Evolutionary conservation across 2,888 invertebrate species (phyloP).

Genomic region (Notodonta ziczac): DNA sequence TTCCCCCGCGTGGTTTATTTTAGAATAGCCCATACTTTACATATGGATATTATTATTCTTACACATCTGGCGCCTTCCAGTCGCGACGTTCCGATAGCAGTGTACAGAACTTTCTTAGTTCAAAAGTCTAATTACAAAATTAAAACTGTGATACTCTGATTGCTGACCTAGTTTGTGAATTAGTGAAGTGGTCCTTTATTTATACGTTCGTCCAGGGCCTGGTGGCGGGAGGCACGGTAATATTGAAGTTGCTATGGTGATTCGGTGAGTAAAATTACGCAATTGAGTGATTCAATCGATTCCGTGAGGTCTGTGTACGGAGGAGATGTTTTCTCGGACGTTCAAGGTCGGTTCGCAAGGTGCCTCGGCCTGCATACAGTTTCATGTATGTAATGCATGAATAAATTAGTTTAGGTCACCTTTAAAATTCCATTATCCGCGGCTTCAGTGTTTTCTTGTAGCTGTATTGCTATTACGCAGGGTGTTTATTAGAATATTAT

Average conservation of each 20-base stretch:
- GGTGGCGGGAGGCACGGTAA: conserved; percentile 57
- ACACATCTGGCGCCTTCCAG: conserved; percentile 66
- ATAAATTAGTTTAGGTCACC: conserved; percentile 27
- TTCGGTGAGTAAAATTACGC: conserved; percentile 50
- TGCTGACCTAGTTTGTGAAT: conserved; percentile 67
- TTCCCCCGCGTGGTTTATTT: conserved; percentile 80
- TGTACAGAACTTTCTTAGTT: conserved; percentile 46
- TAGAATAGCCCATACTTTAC: conserved; percentile 56
- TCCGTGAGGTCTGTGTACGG: conserved; percentile 28
- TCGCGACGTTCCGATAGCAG: conserved; percentile 48
- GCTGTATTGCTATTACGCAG: neutral
- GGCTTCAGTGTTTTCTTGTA: neutral
- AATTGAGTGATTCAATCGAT: conserved; percentile 47
- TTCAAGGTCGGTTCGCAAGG: conserved; percentile 55
- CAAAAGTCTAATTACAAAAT: conserved; percentile 45
- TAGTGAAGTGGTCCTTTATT: conserved; percentile 50
- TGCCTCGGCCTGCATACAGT: conserved; percentile 21
- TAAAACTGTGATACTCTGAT: conserved; percentile 49
- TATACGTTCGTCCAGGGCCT: conserved; percentile 56
- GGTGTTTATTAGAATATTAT: neutral
- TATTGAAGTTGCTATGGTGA: conserved; percentile 66
- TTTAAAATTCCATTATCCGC: conserved; percentile 16
- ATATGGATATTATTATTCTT: conserved; percentile 74
- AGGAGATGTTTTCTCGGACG: conserved; percentile 50
- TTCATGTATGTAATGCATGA: conserved; percentile 23